Base-by-base conservation (phyloP, 1,140 invertebrate species). In the Dryas iulia region DNA sequence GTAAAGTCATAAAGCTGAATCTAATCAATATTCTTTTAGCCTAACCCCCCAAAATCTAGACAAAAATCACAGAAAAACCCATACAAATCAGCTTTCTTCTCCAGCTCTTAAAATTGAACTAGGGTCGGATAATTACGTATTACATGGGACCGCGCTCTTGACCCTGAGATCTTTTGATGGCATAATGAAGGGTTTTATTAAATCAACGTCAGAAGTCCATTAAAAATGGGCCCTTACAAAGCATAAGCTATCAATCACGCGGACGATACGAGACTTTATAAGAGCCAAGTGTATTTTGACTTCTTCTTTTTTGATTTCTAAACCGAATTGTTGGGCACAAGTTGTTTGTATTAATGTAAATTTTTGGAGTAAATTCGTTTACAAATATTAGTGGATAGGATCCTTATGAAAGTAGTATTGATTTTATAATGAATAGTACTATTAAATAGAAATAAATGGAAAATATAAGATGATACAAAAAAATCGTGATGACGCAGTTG, bases 171-270 rank as follows among this genome's bases (percentile, higher is more conserved):
- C 79, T 76, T 81, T 77, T 84, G 82, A 84, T 82, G 78, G 70
- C 71, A 77, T 89, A 89, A 91, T 88, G 82, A 86, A 87, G 84
- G 87, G 89, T 89, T 87, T 88, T 91, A 91, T 91, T 91, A 87
- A 91, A 91, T 89, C 89, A 91, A 89, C 79, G 87, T 89, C 87
- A 89, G 79, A 81, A 81, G 75, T 84, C 85, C 89, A 89, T 91
- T 91, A 89, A 81, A 84, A 76, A 75, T 71, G 75, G 76, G 73
- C 74, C 78, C 76, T 67, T 69, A 74, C 75, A 74, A 76, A 80
- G 75, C 70, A 57, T 26, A 66, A 69, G 71, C 82, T 73, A 90
- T 90, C 88, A 87, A 89, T 90, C 88, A 90, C 68, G 59, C 70
- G 64, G 70, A 63, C 73, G 80, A 83, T 83, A 84, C 77, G 71